These are phyloP conservation scores for Apistogramma diplotaenia DNA, from an alignment of 2,113 vertebrate species.

Conservation along the genomic window DNA sequence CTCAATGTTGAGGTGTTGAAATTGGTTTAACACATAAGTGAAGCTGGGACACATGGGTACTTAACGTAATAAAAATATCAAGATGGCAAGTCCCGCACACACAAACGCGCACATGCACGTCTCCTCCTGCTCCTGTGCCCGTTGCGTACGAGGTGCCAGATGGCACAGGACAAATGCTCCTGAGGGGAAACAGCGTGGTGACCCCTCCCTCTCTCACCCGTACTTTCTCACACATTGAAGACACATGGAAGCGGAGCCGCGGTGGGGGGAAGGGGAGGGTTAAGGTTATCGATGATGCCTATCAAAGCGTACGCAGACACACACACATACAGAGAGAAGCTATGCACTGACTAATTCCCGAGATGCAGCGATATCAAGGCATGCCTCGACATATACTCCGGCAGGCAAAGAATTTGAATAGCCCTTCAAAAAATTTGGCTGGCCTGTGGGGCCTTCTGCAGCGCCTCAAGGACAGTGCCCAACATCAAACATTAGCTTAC, in stretches of 20 bases:
- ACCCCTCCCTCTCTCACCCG: conserved; percentile 64
- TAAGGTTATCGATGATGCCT: conserved; percentile 56
- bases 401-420: conserved; percentile 61
- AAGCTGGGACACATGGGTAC: not conserved
- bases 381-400: conserved; percentile 57
- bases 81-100: conserved; percentile 4
- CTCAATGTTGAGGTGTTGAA: not conserved
- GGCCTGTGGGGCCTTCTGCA: conserved; percentile 31
- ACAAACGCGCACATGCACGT: conserved; percentile 1
- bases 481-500: conserved; percentile 34
- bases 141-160: conserved; percentile 72
- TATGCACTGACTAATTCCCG: conserved; percentile 21
- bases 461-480: conserved; percentile 41
- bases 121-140: conserved; percentile 59
- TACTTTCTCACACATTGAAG: conserved; percentile 73
- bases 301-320: conserved; percentile 46
- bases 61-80: conserved; percentile 34
- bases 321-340: conserved; percentile 33
- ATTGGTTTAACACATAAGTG: not conserved
- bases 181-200: conserved; percentile 63
- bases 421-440: conserved; percentile 37
- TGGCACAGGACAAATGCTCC: conserved; percentile 76
- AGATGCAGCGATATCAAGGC: conserved; percentile 58
- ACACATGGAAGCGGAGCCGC: conserved; percentile 47
- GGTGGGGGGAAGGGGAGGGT: not conserved